phyloP scores from a whole-genome alignment of 37 sponge, comb jelly and placozoan species.

The Axinella damicornis region DNA sequence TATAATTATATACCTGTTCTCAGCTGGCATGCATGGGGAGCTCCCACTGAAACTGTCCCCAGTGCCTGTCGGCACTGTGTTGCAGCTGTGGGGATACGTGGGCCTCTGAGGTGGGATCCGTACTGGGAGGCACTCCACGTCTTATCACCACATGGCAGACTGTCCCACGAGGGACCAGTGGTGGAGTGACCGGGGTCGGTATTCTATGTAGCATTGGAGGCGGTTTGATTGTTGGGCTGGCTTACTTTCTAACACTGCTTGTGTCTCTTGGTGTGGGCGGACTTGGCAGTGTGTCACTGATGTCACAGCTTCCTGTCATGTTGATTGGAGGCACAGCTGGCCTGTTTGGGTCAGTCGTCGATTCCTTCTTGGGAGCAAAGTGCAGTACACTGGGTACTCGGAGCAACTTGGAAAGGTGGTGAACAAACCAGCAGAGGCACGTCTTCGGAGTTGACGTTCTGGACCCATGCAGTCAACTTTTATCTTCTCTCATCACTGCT shows the following conservation, averaged over 20 bases:
- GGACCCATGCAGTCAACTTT: constrained; percentile 84
- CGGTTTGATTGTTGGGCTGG: constrained; percentile 76
- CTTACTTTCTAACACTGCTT: constrained; percentile 47
- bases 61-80: constrained; percentile 70
- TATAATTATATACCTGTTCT: constrained; percentile 43
- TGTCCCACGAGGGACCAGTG: constrained; percentile 95
- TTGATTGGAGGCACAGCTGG: constrained; percentile 65
- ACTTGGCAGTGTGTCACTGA: neutral
- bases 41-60: too few species aligned
- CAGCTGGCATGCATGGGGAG: constrained; percentile 54
- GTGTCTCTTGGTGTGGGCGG: constrained; percentile 6
- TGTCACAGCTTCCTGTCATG: constrained; percentile 57
- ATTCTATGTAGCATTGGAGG: constrained; percentile 75
- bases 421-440: constrained; percentile 53
- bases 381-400: constrained; percentile 85
- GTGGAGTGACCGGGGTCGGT: constrained; percentile 86
- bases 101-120: constrained; percentile 96
- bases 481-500: constrained; percentile 84
- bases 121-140: constrained; percentile 71
- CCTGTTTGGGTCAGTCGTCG: constrained; percentile 80
- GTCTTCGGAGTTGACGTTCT: constrained; percentile 76
- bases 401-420: constrained; percentile 53
- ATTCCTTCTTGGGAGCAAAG: constrained; percentile 89
- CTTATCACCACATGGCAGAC: constrained; percentile 70
- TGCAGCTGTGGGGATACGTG: constrained; percentile 95